Base-by-base conservation (phyloP, 2,113 vertebrate genomes). In the Gadus chalcogrammus region DNA sequence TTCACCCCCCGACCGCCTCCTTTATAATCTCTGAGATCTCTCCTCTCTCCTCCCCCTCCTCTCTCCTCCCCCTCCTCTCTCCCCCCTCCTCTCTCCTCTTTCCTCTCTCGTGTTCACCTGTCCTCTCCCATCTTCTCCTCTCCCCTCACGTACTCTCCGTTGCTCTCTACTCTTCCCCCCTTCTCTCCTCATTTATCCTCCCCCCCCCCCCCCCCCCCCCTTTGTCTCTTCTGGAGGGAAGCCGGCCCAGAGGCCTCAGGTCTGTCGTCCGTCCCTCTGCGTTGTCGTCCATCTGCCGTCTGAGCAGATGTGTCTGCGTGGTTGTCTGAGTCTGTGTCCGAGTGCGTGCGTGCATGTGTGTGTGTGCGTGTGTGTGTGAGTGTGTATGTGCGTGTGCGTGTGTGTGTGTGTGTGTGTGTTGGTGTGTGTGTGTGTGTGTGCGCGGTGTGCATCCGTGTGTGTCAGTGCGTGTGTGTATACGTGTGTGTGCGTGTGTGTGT, bases 221-320 rank as follows among this genome's bases (percentile, higher is more conserved):
- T 7, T 20, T 12, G 87, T 89, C 73, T 69, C 2, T 88, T 87
- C 81, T 77, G 81, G 82, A 79, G 79, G 88, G 83, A 85, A 83
- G 74, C 83, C 11, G 1, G 20, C 64, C 79, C 80, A 63, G 61
- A 79, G 82, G 73, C 79, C 74, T 2, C n/a, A 84, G 72, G 75
- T 62, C 64, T 73, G 8, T 2, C 2, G 42, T 48, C 42, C 62
- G 69, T 78, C 90, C 91, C 89, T 89, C 90, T 91, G 91, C 76
- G 61, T 64, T 70, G 73, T 0, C 15, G 74, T 78, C 90, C 91
- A 90, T 89, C 90, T 91, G 91, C 76, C 78, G 18, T 38, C 73
- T 22, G 71, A 84, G 80, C 87, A 85, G 84, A 84, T 89, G 72
- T 68, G 75, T 66, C 59, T n/a, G 61, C 13, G 42, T 48, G 8